Percentiles rank a stretch among this genome's conserved stretches.
phyloP scores from a whole-genome alignment of 2,797 vertebrate genomes.

The Periparus ater region DNA sequence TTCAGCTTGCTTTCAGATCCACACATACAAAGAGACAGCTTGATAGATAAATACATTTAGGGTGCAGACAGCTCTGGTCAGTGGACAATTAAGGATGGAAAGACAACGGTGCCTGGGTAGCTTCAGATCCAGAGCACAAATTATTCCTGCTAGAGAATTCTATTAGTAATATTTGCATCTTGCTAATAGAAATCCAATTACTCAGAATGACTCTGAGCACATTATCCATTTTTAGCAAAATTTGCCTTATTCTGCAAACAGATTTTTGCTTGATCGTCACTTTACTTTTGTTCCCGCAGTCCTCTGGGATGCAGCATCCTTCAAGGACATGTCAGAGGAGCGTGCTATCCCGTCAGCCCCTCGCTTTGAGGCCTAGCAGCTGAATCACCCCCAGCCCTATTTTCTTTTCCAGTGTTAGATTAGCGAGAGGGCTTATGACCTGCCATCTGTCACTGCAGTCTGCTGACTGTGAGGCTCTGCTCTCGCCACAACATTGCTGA shows the following conservation, averaged over 20 bases:
- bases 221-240: conserved; percentile 40
- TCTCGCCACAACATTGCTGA: conserved; percentile 60
- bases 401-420: conserved; percentile 71
- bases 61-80: conserved; percentile 51
- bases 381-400: conserved; percentile 65
- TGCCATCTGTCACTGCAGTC: conserved; percentile 71
- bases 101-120: background rate
- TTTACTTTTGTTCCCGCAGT: conserved; percentile 29
- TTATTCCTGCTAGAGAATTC: conserved; percentile 32
- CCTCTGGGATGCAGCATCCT: conserved; percentile 49
- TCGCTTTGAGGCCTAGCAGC: conserved; percentile 55
- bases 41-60: conserved; percentile 26
- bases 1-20: background rate
- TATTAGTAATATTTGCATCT: conserved; percentile 47
- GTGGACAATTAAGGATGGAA: conserved; percentile 30
- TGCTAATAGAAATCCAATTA: conserved; percentile 49
- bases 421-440: conserved; percentile 69
- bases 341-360: conserved; percentile 43
- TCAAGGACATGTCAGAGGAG: conserved; percentile 66
- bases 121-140: conserved; percentile 7
- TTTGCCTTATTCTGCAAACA: conserved; percentile 17
- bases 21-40: conserved; percentile 3
- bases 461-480: conserved; percentile 58
- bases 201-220: conserved; percentile 23
- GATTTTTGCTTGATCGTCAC: conserved; percentile 31